Conservation (phyloP, 2,113 vertebrate genomes). For the Sinocyclocheilus anophthalmus region DNA sequence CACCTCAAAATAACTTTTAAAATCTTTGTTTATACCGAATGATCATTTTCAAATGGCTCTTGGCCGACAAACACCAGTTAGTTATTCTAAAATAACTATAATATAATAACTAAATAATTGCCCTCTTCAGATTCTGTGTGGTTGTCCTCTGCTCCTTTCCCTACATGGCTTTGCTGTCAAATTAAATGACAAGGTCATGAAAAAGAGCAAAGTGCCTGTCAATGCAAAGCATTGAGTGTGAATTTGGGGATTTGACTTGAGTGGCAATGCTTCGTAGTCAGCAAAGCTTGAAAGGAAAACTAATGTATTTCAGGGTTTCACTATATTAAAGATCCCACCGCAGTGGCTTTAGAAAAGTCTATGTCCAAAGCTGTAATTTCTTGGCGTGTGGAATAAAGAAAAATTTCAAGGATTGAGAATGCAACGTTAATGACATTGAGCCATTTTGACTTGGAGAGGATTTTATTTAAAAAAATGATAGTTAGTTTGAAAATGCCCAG, state of each 20-base stretch:
- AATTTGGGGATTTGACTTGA: background rate
- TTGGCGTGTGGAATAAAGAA: background rate
- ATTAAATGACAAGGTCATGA: slow-evolving; percentile 29
- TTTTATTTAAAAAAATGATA: background rate
- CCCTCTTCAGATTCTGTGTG: slow-evolving; percentile 33
- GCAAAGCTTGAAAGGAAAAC: slow-evolving; percentile 4
- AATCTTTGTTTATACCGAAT: background rate
- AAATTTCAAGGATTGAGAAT: background rate
- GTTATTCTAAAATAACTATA: slow-evolving; percentile 11
- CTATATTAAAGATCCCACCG: background rate
- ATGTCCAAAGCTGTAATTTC: background rate
- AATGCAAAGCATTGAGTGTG: slow-evolving; percentile 21
- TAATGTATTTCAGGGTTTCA: background rate
- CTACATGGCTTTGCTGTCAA: slow-evolving; percentile 18
- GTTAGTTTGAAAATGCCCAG: no score
- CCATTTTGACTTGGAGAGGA: no score
- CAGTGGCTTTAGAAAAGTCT: background rate
- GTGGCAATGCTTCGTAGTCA: slow-evolving; percentile 7
- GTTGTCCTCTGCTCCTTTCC: slow-evolving; percentile 18
- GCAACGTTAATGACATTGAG: no score
- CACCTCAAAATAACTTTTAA: slow-evolving; percentile 3
- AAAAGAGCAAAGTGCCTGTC: background rate
- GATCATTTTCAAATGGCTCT: slow-evolving; percentile 33
- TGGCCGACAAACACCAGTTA: background rate
- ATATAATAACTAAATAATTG: slow-evolving; percentile 5